Evolutionary conservation across 1,140 invertebrate species (phyloP), one percentile per base, ranked within the genome.

Genomic region (Heliconius himera): DNA sequence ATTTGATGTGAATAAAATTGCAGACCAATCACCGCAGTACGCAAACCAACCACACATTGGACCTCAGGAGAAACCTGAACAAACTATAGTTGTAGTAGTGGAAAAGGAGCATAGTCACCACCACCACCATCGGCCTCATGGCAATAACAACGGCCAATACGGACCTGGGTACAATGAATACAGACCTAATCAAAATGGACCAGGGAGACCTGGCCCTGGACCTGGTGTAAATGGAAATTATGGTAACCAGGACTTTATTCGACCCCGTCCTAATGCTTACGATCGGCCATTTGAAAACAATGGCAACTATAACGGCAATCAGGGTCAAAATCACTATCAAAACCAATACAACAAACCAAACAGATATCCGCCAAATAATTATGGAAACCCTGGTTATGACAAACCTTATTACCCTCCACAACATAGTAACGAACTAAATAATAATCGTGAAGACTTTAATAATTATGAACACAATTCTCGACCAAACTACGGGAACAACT

Each of bases 61-160:
- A 22, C 78, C 79, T 22, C 60, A 49, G 36, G 81, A 73, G 51
- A n/a, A 33, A 66, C 81, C 83, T 11, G 72, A 79, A n/a, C 82
- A 84, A 73, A 85, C 82, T 20, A 76, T 86, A 5, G 51, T 86
- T 18, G 51, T 86, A 1, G 80, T 86, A 1, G 81, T 84, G 29
- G 83, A 84, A 70, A 78, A 83, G 13, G 75, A 78, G 26, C 38
- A 73, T 11, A 74, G 79, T 51, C 46, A 71, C 70, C 73, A 77
- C 72, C 74, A 78, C 73, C 73, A 33, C 13, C 80, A 73, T 41
- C 38, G 76, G 70, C 82, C 82, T 70, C 70, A 22, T 22, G 76
- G 60, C 1, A 76, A 82, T 82, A 77, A 36, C 60, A 46, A 46
- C 16, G 41, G 41, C 22, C 66, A 56, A 41, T 51, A 73, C 36